Evolutionary conservation across 1,140 invertebrate genomes (phyloP), one percentile per base, ranked within the genome.

Genomic region (Drosophila equinoxialis): DNA sequence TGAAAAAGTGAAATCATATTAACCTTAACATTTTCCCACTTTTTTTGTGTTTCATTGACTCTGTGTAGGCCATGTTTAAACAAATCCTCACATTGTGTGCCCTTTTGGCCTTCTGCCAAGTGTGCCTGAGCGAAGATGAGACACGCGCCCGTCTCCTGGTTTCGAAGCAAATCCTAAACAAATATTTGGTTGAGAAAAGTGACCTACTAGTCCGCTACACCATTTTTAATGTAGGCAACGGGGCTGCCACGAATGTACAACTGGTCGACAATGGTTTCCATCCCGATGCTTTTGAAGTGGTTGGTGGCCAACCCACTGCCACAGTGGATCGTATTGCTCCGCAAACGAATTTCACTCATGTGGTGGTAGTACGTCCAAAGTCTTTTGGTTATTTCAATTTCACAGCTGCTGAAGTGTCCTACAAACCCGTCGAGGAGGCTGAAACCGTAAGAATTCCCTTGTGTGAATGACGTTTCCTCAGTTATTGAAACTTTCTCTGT

Each of bases 131-230:
- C 8, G 86, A 94, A 41, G 95, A 96, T 63, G 96, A 96, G 79
- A 94, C 94, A 58, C 93, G 94, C 60, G 96, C 97, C 14, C 94
- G 95, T 77, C 92, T 98, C 51, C 92, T 98, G 58, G 95, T 97
- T 13, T 96, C 96, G 3, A 98, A 98, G 93, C 96, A 97, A 93
- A 96, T 99, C 84, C 94, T 99, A n/a, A 99, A 99, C 90, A 98
- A 97, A 93, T 99, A 99, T 92, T 93, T 99, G 61, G 98, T 99
- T n/a, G 98, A 99, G 94, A 96, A 97, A 90, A 98, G 98, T 95
- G 98, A 99, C 92, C 96, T 99, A 81, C 94, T 99, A 79, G 96
- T 99, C 45, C 97, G 98, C 94, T 97, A 97, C 82, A 96, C 96
- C 17, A 93, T 97, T 57, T 96, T 95, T 91, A 98, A 98, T 92